phyloP scores from a whole-genome alignment of 2,888 invertebrate genomes.

The Nephrotoma guestfalica region DNA sequence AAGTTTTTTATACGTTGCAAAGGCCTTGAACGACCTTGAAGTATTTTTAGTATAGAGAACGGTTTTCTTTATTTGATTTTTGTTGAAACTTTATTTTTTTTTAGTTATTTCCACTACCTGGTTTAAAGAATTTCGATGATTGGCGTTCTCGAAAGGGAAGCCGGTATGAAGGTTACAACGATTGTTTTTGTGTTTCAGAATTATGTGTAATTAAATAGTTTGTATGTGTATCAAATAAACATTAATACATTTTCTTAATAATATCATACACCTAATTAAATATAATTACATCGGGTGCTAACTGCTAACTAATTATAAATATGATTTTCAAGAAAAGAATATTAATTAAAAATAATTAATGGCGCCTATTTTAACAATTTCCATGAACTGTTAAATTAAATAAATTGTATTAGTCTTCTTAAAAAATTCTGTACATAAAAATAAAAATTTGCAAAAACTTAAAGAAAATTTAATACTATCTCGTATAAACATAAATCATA shows the following conservation, averaged over 20 bases:
- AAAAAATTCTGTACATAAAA: no score
- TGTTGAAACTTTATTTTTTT: not conserved
- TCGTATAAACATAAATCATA: not conserved
- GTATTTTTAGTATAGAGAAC: not conserved
- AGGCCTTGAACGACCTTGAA: not conserved
- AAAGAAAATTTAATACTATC: no score
- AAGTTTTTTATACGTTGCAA: not conserved
- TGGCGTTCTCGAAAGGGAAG: not conserved
- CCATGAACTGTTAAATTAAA: no score
- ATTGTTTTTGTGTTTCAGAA: not conserved
- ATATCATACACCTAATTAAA: not conserved
- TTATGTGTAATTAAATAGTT: not conserved
- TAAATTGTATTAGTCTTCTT: no score
- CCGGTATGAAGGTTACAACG: not conserved
- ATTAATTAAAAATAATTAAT: no score
- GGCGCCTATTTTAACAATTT: no score
- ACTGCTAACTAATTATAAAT: not conserved
- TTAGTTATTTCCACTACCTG: not conserved
- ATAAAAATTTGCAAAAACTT: no score
- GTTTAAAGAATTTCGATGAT: not conserved
- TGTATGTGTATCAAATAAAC: not conserved
- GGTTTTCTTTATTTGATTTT: not conserved
- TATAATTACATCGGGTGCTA: not conserved
- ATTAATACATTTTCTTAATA: not conserved
- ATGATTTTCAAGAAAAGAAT: no score